A percentile compares a stretch with the other conserved stretches of the same genome.
phyloP scores from a whole-genome alignment of 2,888 invertebrate species.

The Chydorus sphaericus region DNA sequence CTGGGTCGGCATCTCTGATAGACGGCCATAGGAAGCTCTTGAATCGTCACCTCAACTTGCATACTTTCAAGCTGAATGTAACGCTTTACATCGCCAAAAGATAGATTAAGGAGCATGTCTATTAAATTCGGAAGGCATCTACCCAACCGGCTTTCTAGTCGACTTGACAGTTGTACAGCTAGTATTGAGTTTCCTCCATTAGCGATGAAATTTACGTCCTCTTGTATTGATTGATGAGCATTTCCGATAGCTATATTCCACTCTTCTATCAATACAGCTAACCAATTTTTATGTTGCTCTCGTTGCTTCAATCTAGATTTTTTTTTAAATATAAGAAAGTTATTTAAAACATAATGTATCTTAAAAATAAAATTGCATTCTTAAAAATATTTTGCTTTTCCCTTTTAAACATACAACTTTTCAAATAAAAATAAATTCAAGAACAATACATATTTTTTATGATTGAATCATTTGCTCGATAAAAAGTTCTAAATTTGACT shows the following conservation, averaged over 20 bases:
- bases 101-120: conserved; percentile 25
- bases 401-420: too few species aligned
- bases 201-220: conserved; percentile 23
- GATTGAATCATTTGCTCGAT: too few species aligned
- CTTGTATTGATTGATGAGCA: conserved; percentile 4
- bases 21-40: background rate
- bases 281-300: background rate
- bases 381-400: too few species aligned
- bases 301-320: background rate
- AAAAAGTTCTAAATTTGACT: too few species aligned
- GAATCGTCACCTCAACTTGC: background rate
- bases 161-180: conserved; percentile 46
- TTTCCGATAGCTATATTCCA: conserved; percentile 35
- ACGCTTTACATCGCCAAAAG: conserved; percentile 20
- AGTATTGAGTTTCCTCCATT: conserved; percentile 54
- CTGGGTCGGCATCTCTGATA: background rate
- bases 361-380: too few species aligned
- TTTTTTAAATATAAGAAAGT: too few species aligned
- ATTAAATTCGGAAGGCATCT: conserved; percentile 22
- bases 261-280: conserved; percentile 39
- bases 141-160: conserved; percentile 31
- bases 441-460: too few species aligned
- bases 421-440: too few species aligned
- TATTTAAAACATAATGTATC: too few species aligned
- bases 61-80: conserved; percentile 6